Base-by-base conservation (phyloP, 2,888 invertebrate species). In the Drosophila pseudotakahashii region DNA sequence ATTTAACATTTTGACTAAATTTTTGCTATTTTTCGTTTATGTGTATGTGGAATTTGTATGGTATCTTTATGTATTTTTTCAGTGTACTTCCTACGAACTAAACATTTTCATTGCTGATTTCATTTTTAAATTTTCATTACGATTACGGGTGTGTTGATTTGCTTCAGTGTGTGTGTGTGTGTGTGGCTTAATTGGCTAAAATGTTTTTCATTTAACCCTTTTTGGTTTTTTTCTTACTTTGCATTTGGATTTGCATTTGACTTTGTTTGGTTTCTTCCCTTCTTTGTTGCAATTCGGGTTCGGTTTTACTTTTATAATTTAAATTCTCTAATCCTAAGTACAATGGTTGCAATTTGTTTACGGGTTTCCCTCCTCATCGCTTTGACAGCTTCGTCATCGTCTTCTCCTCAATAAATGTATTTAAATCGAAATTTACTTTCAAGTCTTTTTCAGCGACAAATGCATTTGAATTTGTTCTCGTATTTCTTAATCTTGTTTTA, bases 401-500 rank as follows among this genome's bases (percentile, higher is more conserved):
- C 55, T 66, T 59, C 59, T 61, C 51, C 78, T 78, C 81, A 78
- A 81, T 81, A 81, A 75, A 67, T 82, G 73, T 86, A 77, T 84
- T 83, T 83, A 81, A 83, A 84, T 87, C 88, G 83, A 85, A 85
- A 83, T 87, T 84, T 77, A 70, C 77, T 75, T 78, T 85, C 84
- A 85, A 85, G 84, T 85, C 84, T 85, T 85, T 85, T 85, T 88
- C 87, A 85, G 84, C 84, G 88, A 85, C 84, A 85, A 85, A 85
- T 85, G 88, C 84, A 88, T 86, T 86, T 80, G 83, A 83, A 83
- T 83, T 83, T 87, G 88, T 87, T 83, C 85, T 87, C 88, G 81
- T 84, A 68, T 73, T 66, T 57, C 79, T 80, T 67, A 53, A 80
- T 76, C 51, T 48, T 67, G 70, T 66, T 67, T 39, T 67, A 62